These are phyloP conservation scores for Silvanus unidentatus DNA, from an alignment of 2,888 invertebrate genomes.

Conservation along the genomic window DNA sequence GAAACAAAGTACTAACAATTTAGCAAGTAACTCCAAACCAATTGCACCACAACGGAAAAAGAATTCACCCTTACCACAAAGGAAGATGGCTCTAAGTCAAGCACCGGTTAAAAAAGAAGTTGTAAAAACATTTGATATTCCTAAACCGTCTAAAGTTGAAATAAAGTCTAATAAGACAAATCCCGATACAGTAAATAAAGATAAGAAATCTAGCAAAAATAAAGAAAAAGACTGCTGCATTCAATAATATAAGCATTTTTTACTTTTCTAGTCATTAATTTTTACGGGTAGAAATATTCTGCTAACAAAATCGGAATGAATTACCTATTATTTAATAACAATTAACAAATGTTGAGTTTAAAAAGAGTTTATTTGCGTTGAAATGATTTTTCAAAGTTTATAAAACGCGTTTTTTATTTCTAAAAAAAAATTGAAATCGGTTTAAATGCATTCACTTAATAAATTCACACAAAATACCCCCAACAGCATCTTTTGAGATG, in stretches of 20 bases:
- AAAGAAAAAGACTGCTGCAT: constrained; percentile 39
- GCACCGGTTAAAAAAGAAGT: constrained; percentile 1
- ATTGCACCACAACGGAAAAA: constrained; percentile 26
- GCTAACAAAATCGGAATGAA: constrained; percentile 26
- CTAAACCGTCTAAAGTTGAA: constrained; percentile 21
- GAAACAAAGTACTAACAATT: constrained; percentile 13
- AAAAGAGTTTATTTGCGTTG: constrained; percentile 29
- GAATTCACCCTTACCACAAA: constrained; percentile 25
- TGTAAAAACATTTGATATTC: constrained; percentile 10
- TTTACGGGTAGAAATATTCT: constrained; percentile 37
- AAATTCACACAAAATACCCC: constrained; percentile 19
- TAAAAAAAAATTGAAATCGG: constrained; percentile 16
- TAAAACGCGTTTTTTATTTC: constrained; percentile 19
- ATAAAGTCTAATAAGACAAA: background rate
- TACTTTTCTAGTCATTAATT: constrained; percentile 37
- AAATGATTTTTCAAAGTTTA: constrained; percentile 32
- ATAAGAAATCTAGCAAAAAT: constrained; percentile 13
- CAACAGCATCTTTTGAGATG: constrained; percentile 23
- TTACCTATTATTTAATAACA: constrained; percentile 4
- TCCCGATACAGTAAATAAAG: background rate
- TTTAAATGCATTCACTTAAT: constrained; percentile 37
- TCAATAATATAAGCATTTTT: constrained; percentile 31
- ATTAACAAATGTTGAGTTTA: constrained; percentile 19
- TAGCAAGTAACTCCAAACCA: constrained; percentile 14
- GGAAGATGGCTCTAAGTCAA: constrained; percentile 12